These are phyloP conservation scores for Mastomys coucha DNA, from an alignment of 2,113 vertebrate genomes.

Conservation along the genomic window DNA sequence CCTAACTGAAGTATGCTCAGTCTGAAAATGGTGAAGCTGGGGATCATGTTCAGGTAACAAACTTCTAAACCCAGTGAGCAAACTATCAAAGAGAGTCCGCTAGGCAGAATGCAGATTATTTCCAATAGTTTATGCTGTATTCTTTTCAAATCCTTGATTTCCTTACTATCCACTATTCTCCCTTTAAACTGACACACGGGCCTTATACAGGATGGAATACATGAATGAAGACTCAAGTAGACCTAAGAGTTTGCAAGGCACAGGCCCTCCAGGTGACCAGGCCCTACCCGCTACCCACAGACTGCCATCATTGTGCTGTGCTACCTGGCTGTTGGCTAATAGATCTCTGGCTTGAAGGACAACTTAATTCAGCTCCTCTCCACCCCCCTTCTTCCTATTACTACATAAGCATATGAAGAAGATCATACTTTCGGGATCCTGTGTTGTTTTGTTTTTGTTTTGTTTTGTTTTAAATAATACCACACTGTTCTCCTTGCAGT, in stretches of 20 bases:
- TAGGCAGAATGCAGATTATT: background rate
- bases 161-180: background rate
- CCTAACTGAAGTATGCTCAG: background rate
- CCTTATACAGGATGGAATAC: background rate
- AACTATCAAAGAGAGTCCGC: background rate
- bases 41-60: background rate
- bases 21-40: background rate
- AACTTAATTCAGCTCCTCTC: background rate
- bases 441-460: background rate
- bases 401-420: background rate
- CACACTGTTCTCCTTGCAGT: background rate
- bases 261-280: background rate
- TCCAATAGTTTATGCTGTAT: background rate
- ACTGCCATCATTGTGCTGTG: too few relatives aligned
- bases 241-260: background rate
- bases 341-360: background rate
- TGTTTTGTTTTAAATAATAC: background rate
- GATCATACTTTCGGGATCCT: background rate
- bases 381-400: background rate
- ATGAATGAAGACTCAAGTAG: background rate
- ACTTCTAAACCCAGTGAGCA: background rate
- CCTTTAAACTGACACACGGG: background rate
- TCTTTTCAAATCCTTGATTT: conserved; percentile 29
- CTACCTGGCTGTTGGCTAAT: background rate
- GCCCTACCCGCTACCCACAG: background rate